phyloP scores from a whole-genome alignment of 2,113 vertebrate genomes.

The Scomber japonicus region DNA sequence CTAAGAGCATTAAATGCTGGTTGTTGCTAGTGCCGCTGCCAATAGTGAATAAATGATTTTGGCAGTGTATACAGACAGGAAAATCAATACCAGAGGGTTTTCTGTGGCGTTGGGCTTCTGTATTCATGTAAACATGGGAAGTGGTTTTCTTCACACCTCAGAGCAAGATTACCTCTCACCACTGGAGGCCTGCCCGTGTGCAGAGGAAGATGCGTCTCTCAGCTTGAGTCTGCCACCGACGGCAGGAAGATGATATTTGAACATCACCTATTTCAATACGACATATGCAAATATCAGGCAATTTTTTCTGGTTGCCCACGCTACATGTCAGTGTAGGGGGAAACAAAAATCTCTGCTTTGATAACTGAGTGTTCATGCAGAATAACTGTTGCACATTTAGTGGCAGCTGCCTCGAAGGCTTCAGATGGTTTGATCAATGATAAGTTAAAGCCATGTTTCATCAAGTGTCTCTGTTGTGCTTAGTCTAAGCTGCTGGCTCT shows the following conservation, averaged over 20 bases:
- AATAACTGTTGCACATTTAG: constrained; percentile 70
- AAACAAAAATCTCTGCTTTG: constrained; percentile 51
- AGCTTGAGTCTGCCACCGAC: constrained; percentile 57
- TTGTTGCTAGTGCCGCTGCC: constrained; percentile 92
- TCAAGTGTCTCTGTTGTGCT: constrained; percentile 44
- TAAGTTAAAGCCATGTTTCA: constrained; percentile 66
- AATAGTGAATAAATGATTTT: constrained; percentile 97
- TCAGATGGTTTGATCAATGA: constrained; percentile 60
- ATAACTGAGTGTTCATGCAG: constrained; percentile 58
- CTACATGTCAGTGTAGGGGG: constrained; percentile 34
- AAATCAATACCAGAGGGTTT: constrained; percentile 95
- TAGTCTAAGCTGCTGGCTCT: constrained; percentile 58
- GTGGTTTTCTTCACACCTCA: constrained; percentile 95
- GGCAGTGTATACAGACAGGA: constrained; percentile 92
- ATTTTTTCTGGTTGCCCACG: constrained; percentile 32
- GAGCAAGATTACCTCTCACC: constrained; percentile 90
- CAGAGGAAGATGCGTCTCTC: constrained; percentile 59
- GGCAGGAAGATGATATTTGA: constrained; percentile 59
- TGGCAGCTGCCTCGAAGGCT: constrained; percentile 57
- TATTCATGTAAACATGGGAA: constrained; percentile 98
- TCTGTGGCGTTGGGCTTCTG: constrained; percentile 92
- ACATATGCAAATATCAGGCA: constrained; percentile 59
- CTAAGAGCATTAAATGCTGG: constrained; percentile 88
- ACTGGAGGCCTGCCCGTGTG: constrained; percentile 80
- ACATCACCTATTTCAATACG: constrained; percentile 50